Evolutionary conservation across 2,888 invertebrate species (phyloP), one percentile per base, ranked within the genome.

Genomic region (Pheosia tremula): DNA sequence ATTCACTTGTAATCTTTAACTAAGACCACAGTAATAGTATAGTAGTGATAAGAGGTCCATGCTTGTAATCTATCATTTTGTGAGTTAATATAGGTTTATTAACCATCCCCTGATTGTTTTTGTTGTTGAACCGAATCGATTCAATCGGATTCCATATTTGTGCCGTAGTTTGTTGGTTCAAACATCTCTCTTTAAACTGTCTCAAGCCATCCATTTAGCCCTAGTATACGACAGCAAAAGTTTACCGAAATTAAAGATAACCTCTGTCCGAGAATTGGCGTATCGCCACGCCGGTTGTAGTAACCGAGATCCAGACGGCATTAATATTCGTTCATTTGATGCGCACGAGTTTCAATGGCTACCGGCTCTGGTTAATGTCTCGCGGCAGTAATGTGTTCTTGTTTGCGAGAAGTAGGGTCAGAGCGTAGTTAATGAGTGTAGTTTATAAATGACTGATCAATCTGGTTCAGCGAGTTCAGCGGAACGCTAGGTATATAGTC

Each of bases 271-370:
- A 79, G 5, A 50, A 74, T 88, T 89, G 89, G 90, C 87, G 57
- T 4, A 3, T 0, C 69, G 88, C 89, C 89, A 87, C 68, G 64
- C 57, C 75, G 66, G 78, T 79, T 82, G 81, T 82, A 76, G 72
- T 75, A 76, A 77, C 76, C 74, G 81, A 78, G 81, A 66, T 65
- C 76, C 78, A 80, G 80, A 83, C 78, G 68, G 71, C 82, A 86
- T 88, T 88, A 86, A 84, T 88, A 85, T 81, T 81, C 78, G 79
- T 85, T 82, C 69, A 77, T 78, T 74, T 68, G 71, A 78, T 81
- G 81, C 81, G 79, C 59, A 45, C 57, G 64, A 58, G 62, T 43
- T 50, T 56, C 52, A 61, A 63, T 75, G 70, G 67, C 10, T 53
- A 63, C 56, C 54, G 64, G 61, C 54, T 72, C 79, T 77, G 77